phyloP scores from a whole-genome alignment of 1,140 invertebrate species.

The Neocloeon triangulifer region DNA sequence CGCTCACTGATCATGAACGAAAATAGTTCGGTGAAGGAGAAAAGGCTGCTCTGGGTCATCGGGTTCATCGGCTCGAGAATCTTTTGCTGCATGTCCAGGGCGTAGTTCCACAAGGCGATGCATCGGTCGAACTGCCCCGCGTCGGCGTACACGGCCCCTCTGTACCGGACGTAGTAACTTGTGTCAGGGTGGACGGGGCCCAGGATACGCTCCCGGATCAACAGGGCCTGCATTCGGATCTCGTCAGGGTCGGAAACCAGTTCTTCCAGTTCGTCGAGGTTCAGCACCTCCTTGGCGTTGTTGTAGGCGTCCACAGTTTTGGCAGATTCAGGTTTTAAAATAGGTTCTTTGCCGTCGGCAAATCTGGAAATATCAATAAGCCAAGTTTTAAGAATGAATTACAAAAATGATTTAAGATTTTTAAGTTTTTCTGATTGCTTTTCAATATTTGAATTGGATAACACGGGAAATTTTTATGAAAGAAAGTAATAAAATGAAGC shows the following conservation, averaged over 20 bases:
- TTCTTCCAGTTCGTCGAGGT: slow-evolving; percentile 57
- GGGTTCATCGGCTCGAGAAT: slow-evolving; percentile 82
- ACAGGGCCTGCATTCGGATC: slow-evolving; percentile 83
- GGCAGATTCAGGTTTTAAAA: slow-evolving; percentile 41
- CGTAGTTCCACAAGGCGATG: slow-evolving; percentile 86
- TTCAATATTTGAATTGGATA: no score
- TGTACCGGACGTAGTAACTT: slow-evolving; percentile 80
- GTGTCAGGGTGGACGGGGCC: slow-evolving; percentile 87
- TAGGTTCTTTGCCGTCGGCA: no score
- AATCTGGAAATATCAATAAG: no score
- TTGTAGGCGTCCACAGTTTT: slow-evolving; percentile 68
- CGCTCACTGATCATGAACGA: slow-evolving; percentile 76
- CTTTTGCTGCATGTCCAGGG: slow-evolving; percentile 86
- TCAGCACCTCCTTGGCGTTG: slow-evolving; percentile 57
- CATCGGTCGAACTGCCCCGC: slow-evolving; percentile 80
- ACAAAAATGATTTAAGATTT: no score
- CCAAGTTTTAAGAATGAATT: no score
- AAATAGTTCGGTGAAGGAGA: slow-evolving; percentile 87
- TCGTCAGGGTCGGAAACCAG: slow-evolving; percentile 78
- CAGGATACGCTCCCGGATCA: slow-evolving; percentile 83
- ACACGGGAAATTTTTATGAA: no score
- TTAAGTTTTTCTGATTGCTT: no score
- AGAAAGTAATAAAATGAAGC: no score
- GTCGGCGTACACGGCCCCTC: slow-evolving; percentile 87
- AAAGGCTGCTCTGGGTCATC: slow-evolving; percentile 79